Evolutionary conservation across 2,797 vertebrate species (phyloP), one percentile per base, ranked within the genome.

Genomic region (Ctenochaetus hawaiiensis): DNA sequence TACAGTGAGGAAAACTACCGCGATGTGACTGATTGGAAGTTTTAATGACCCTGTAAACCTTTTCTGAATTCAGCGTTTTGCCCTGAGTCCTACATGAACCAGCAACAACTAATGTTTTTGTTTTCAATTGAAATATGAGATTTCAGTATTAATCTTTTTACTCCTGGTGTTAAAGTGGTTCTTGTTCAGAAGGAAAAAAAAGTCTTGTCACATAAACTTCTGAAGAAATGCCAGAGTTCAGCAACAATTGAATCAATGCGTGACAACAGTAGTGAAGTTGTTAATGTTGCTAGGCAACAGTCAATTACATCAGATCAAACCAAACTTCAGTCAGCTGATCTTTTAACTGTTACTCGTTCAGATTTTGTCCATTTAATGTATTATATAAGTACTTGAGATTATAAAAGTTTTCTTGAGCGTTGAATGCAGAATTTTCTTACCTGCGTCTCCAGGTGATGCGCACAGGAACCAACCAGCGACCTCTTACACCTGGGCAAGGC

Each of bases 401-500:
- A 1, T 52, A 7, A 58, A 12, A 14, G 17, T 49, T 52, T 52
- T 39, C 8, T 14, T 14, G 37, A 7, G 37, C 48, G 11, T 66
- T 23, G 34, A 41, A 37, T 17, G 8, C 4, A 5, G 17, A 56
- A 34, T 39, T 12, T 56, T 1, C 2, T 26, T 54, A 37, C 34
- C 20, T 8, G 56, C 26, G 56, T 5, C 82, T 89, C 8, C 90
- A 99, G 98, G 97, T 99, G 91, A 96, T 99, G 91, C 96, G 98
- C 67, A 94, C 96, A 86, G 97, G 98, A 91, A 92, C 80, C 88
- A 97, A 94, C 93, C 98, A 99, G 93, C 96, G 98, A 77, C 97
- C 98, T 6, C 96, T 99, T 44, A 99, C 98, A 72, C 98, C 98
- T 10, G 98, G 88, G 17, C 98, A 99, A 93, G 94, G 97, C 44